Evolutionary conservation across 2,888 invertebrate genomes (phyloP).

Genomic region (Lithophane socia): DNA sequence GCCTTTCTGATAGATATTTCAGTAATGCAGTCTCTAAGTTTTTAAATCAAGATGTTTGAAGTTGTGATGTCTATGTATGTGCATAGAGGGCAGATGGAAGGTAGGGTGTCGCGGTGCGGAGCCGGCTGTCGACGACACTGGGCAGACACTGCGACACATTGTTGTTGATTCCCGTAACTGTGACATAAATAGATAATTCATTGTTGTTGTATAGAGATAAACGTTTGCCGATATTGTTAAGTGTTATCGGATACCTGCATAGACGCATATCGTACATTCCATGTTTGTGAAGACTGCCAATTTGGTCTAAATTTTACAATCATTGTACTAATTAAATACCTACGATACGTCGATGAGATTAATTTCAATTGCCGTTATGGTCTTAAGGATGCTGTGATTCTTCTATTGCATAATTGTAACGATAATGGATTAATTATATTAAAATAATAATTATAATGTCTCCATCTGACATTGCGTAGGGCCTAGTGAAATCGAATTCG

Average conservation of each 20-base stretch:
- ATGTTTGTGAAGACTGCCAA: conserved; percentile 90
- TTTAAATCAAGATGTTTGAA: conserved; percentile 67
- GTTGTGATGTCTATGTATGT: conserved; percentile 65
- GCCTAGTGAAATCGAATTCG: conserved; percentile 89
- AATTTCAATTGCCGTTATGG: conserved; percentile 89
- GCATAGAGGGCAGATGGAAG: conserved; percentile 61
- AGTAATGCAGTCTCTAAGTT: conserved; percentile 75
- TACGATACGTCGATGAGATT: conserved; percentile 89
- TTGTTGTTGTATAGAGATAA: conserved; percentile 89
- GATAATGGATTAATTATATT: conserved; percentile 82
- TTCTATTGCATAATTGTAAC: conserved; percentile 90
- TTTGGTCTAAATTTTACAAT: conserved; percentile 91
- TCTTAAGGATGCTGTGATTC: conserved; percentile 90
- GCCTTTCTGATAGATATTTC: conserved; percentile 80
- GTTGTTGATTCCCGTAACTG: conserved; percentile 83
- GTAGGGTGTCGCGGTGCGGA: conserved; percentile 56
- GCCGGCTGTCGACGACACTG: neutral
- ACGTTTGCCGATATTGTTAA: conserved; percentile 87
- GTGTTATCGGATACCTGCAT: conserved; percentile 90
- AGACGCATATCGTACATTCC: conserved; percentile 91
- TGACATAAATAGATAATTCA: conserved; percentile 84
- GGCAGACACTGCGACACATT: conserved; percentile 66
- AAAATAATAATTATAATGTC: conserved; percentile 83
- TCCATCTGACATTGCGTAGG: conserved; percentile 88
- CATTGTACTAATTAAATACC: conserved; percentile 87